Evolutionary conservation across 2,797 vertebrate genomes (phyloP).

Genomic region (Sebastes vulpes): DNA sequence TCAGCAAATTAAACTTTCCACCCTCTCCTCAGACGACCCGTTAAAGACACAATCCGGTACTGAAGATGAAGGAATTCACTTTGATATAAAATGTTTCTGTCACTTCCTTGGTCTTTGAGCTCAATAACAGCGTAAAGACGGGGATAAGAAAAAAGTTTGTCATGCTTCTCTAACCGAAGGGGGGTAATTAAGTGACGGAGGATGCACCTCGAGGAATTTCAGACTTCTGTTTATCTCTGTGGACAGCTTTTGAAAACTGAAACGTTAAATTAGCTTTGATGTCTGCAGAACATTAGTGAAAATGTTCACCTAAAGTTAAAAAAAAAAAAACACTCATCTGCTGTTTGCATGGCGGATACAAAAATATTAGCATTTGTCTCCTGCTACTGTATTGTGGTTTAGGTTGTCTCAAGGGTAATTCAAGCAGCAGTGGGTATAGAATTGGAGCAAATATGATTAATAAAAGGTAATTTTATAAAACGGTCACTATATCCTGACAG

Average conservation of each 20-base stretch:
- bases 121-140: neutral
- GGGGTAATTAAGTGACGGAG: slow-evolving; percentile 31
- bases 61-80: slow-evolving; percentile 1
- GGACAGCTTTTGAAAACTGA: slow-evolving; percentile 19
- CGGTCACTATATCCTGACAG: too few species aligned
- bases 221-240: slow-evolving; percentile 48
- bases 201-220: slow-evolving; percentile 20
- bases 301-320: slow-evolving; percentile 5
- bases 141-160: slow-evolving; percentile 8
- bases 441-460: too few species aligned
- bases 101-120: neutral
- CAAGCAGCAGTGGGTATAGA: neutral
- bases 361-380: slow-evolving; percentile 8
- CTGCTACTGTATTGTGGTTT: neutral
- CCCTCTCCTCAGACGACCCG: neutral
- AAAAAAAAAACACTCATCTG: neutral
- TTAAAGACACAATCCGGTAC: neutral
- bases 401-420: neutral
- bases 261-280: slow-evolving; percentile 51
- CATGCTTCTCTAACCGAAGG: slow-evolving; percentile 10
- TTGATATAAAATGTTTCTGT: slow-evolving; percentile 33
- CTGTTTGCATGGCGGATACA: neutral
- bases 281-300: slow-evolving; percentile 12
- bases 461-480: too few species aligned
- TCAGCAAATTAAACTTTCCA: neutral